Base-by-base conservation (phyloP, 2,797 vertebrate species). In the Anguilla pacifica region DNA sequence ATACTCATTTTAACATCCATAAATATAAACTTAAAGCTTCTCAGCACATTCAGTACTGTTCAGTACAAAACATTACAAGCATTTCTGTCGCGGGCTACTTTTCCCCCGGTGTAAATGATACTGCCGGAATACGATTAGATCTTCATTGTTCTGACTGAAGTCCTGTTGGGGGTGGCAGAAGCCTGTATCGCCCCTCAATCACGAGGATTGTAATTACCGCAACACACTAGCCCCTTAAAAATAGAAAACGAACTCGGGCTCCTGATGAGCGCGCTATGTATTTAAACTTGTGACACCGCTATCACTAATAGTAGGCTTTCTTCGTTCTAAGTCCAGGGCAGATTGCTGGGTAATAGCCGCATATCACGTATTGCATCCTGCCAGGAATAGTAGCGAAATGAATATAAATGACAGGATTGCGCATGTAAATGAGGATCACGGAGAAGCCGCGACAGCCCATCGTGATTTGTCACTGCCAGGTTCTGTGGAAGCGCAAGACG, bases 281-380 rank as follows among this genome's bases (percentile, higher is more conserved):
- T 82, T 82, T 82, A 82, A 82, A 82, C 79, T 49, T 51, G 46
- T 82, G 79, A 82, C 43, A 49, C 79, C n/a, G 79, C 43, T 82
- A 82, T 49, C 46, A 51, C 79, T 82, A 82, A 82, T 82, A 49
- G 46, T 22, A 82, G 79, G 79, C 46, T 82, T 82, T 82, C 22
- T 82, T 25, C 79, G 7, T 51, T 82, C 46, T 10, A n/a, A 49
- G 79, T 82, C 79, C 79, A 51, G 79, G 43, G 79, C 19, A 82
- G 25, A 49, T 25, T 82, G 43, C 46, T 82, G 43, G 43, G 79
- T 82, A 82, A 82, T 82, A 82, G 79, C 79, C 9, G 1, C 46
- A n/a, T 51, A 49, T 82, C 79, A 7, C 77, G 6, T 43, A 81
- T 25, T 51, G 46, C 46, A 3, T 49, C 79, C 46, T 51, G 43